These are phyloP conservation scores for Maniola hyperantus DNA, from an alignment of 2,888 invertebrate genomes.

Conservation along the genomic window DNA sequence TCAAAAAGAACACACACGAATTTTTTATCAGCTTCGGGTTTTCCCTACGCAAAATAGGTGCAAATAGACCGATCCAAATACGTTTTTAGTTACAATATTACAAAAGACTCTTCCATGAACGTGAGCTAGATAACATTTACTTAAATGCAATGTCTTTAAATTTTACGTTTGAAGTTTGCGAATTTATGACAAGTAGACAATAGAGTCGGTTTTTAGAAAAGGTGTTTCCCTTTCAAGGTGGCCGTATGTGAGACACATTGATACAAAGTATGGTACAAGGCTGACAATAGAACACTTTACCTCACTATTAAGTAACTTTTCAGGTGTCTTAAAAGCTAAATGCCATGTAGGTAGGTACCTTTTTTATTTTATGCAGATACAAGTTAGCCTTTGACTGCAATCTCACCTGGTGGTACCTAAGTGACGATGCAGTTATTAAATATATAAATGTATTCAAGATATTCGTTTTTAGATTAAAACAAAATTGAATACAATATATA, in stretches of 20 bases:
- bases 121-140: constrained; percentile 4
- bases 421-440: too few species aligned
- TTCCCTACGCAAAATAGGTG: not conserved
- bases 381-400: too few species aligned
- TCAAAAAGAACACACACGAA: not conserved
- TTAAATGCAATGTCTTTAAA: constrained; percentile 9
- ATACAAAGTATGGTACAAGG: constrained; percentile 43
- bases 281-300: constrained; percentile 52
- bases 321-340: too few species aligned
- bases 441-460: too few species aligned
- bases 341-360: too few species aligned
- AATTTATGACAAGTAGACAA: constrained; percentile 30
- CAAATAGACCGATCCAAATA: not conserved
- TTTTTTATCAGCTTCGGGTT: not conserved
- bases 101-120: constrained; percentile 3
- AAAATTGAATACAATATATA: too few species aligned
- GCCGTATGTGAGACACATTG: constrained; percentile 61
- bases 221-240: constrained; percentile 50
- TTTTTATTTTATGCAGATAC: too few species aligned
- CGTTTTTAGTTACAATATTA: not conserved
- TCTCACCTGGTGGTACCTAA: too few species aligned
- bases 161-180: constrained; percentile 22
- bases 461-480: too few species aligned
- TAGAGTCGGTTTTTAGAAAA: constrained; percentile 32
- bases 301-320: not conserved